Percentiles rank a stretch among this genome's conserved stretches.
These are phyloP conservation scores for Triplophysa siluroides DNA, from an alignment of 2,113 vertebrate genomes.

Conservation along the genomic window DNA sequence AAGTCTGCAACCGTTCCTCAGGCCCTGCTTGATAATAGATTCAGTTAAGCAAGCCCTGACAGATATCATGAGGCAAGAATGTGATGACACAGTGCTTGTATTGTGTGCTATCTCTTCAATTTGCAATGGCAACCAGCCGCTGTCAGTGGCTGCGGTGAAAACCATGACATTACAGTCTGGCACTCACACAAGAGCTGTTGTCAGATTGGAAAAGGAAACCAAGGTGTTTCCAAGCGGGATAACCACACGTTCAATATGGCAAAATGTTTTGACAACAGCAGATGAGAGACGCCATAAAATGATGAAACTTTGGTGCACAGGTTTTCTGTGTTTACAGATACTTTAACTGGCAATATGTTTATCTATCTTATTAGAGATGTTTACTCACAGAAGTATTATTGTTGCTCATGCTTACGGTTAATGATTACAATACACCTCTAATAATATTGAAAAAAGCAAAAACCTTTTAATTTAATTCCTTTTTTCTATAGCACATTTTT, in stretches of 20 bases:
- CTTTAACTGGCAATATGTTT: background rate
- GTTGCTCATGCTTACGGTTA: too few relatives aligned
- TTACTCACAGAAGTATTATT: too few relatives aligned
- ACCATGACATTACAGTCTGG: constrained; percentile 20
- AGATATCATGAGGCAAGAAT: constrained; percentile 30
- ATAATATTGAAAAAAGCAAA: too few relatives aligned
- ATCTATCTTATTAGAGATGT: too few relatives aligned
- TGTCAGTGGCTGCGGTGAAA: constrained; percentile 18
- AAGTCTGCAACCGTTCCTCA: constrained; percentile 23
- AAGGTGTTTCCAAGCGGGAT: background rate
- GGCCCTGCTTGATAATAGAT: constrained; percentile 29
- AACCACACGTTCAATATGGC: constrained; percentile 37
- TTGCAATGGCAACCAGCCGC: constrained; percentile 37
- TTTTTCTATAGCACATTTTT: too few relatives aligned
- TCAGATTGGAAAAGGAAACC: background rate
- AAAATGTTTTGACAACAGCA: constrained; percentile 55
- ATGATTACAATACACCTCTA: too few relatives aligned
- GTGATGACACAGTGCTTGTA: constrained; percentile 32
- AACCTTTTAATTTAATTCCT: too few relatives aligned
- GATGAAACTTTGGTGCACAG: too few relatives aligned
- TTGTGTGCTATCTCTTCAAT: constrained; percentile 26
- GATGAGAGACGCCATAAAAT: background rate
- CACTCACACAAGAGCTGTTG: background rate
- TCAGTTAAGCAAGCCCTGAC: constrained; percentile 29
- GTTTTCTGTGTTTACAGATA: background rate